Evolutionary conservation across 2,797 vertebrate species (phyloP).

Genomic region (Sebastes alutus): DNA sequence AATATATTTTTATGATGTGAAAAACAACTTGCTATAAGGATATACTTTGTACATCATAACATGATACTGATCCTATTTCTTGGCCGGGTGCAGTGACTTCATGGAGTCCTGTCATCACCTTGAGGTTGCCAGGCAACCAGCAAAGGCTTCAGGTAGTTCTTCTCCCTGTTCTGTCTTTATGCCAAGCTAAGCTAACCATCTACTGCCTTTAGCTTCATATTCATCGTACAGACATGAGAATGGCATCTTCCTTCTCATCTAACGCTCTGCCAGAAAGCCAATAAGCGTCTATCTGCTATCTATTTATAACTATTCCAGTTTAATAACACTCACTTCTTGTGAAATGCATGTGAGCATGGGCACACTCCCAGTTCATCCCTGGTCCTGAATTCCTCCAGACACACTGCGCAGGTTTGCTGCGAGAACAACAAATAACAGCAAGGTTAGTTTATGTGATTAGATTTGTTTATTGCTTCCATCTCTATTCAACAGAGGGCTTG

Average conservation of each 20-base stretch:
- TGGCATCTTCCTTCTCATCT: background rate
- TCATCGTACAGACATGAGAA: background rate
- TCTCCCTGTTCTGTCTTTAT: no score
- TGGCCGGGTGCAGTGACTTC: no score
- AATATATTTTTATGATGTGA: no score
- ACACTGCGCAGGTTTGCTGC: slow-evolving; percentile 89
- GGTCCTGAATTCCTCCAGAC: slow-evolving; percentile 87
- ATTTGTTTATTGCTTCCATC: background rate
- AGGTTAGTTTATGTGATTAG: background rate
- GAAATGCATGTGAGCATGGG: slow-evolving; percentile 88
- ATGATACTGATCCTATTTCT: no score
- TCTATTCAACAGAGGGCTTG: background rate
- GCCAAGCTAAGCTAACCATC: no score
- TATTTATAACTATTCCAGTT: background rate
- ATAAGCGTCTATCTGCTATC: background rate
- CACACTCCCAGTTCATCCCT: slow-evolving; percentile 88
- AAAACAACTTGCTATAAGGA: no score
- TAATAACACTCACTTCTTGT: slow-evolving; percentile 86
- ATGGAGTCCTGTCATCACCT: no score
- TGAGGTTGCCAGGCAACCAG: no score
- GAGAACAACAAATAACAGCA: slow-evolving; percentile 9
- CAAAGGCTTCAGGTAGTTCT: fast-evolving
- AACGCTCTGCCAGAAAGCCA: no score
- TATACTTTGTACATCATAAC: fast-evolving
- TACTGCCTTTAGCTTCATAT: no score